Evolutionary conservation across 2,797 vertebrate genomes (phyloP), one percentile per base, ranked within the genome.

Genomic region (Sorex maritimensis): DNA sequence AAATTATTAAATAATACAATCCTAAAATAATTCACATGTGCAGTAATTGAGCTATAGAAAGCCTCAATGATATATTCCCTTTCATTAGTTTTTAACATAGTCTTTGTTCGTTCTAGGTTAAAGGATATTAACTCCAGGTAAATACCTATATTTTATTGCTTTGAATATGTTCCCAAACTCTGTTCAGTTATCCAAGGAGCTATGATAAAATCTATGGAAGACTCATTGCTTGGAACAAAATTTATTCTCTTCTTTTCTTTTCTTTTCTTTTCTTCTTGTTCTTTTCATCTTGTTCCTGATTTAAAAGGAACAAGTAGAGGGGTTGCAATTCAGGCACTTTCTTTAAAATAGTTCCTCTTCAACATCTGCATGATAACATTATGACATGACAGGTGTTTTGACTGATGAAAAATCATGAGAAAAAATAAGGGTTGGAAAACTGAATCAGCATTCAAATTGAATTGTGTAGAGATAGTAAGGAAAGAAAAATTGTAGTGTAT

Each of bases 91-190:
- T 63, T 75, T 89, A 6, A 6, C 24, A 38, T 6, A 77, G 80
- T 8, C 0, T 67, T 83, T 0, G 10, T 71, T 14, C 1, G 61
- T 65, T 77, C 19, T 55, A 19, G 46, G 6, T 34, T 41, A 30
- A 94, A 82, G 49, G 12, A 63, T 3, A 74, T 12, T 80, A 75
- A 58, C 0, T 91, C 4, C 24, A 34, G 1, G 30, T 49, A 15
- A 86, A 67, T 77, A 24, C 12, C n/a, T 44, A 34, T 2, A 34
- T 81, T 81, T 74, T 67, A 41, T 58, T 10, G 12, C 23, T 90
- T 77, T 83, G n/a, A 89, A 91, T 67, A 55, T 41, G 55, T 77
- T 91, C 69, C 58, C 23, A 81, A 92, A 84, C 6, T 5, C 34
- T 11, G 15, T 13, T 0, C 26, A 49, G 4, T 52, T 87, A 2